These are phyloP conservation scores for Bellardia bayeri DNA, from an alignment of 2,888 invertebrate species.

Conservation along the genomic window DNA sequence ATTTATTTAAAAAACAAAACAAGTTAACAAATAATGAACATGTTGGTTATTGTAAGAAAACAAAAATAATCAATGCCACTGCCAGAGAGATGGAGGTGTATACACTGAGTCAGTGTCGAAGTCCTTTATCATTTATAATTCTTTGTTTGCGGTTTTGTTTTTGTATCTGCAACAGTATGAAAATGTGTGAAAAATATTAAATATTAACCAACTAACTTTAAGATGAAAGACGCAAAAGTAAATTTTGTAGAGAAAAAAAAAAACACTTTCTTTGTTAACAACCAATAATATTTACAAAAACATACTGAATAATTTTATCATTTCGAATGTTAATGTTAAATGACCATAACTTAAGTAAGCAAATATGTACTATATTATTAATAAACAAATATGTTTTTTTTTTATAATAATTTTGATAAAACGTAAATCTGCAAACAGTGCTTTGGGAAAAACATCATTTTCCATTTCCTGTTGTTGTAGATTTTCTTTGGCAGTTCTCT, in stretches of 20 bases:
- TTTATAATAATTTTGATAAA: constrained; percentile 22
- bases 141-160: not conserved
- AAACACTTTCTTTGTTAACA: constrained; percentile 23
- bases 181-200: not conserved
- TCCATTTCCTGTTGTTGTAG: constrained; percentile 22
- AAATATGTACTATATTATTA: not conserved
- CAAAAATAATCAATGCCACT: not conserved
- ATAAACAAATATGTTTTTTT: constrained; percentile 4
- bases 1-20: not conserved
- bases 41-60: not conserved
- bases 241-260: not conserved
- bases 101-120: not conserved
- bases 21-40: not conserved
- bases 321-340: constrained; percentile 10
- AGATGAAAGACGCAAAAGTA: constrained; percentile 5
- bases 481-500: too few species aligned
- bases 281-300: not conserved
- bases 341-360: not conserved
- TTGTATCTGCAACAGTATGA: not conserved
- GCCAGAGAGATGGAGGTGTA: not conserved
- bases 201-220: not conserved
- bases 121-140: not conserved
- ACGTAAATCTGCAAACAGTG: constrained; percentile 7
- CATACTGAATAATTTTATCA: not conserved
- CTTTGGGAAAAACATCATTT: constrained; percentile 1